Base-by-base conservation (phyloP, 2,888 invertebrate species). In the Scelioninae gen. 2 region DNA sequence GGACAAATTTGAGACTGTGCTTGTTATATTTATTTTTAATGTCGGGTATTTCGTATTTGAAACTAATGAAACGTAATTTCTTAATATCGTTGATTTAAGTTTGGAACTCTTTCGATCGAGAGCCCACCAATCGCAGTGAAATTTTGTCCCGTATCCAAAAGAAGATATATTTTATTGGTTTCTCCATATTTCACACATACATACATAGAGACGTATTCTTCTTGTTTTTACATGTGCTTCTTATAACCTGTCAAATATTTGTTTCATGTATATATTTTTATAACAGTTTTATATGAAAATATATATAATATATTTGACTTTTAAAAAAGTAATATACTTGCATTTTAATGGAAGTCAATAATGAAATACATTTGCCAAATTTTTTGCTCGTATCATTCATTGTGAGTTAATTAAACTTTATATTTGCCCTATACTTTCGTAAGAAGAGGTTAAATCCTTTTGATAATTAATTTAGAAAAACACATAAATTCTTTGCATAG, bases 371-470 rank as follows among this genome's bases (percentile, higher is more conserved):
- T 10, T 22, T 60, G 6, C 15, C 50, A 0, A 75, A 68, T 61
- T 16, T 74, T 18, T 78, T 81, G 18, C 9, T 79, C 39, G 57
- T 76, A 1, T 76, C 81, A 3, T 61, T 81, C 35, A 71, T 81
- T 52, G 81, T 81, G 61, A 81, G 81, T 25, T 25, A 25, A 25
- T 25, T 25, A 25, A 25, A 25, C 6, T 25, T 25, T 4, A 4
- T 25, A 25, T 25, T 25, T 25, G 25, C n/a, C n/a, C n/a, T n/a
- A n/a, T n/a, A n/a, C n/a, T n/a, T n/a, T n/a, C n/a, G n/a, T n/a
- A n/a, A n/a, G n/a, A n/a, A n/a, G n/a, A n/a, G n/a, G n/a, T n/a
- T n/a, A n/a, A n/a, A n/a, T n/a, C n/a, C n/a, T n/a, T n/a, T n/a
- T n/a, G n/a, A n/a, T n/a, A n/a, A n/a, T n/a, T n/a, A n/a, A n/a